Conservation (phyloP, 2,888 invertebrate genomes). For the Stenurella melanura region DNA sequence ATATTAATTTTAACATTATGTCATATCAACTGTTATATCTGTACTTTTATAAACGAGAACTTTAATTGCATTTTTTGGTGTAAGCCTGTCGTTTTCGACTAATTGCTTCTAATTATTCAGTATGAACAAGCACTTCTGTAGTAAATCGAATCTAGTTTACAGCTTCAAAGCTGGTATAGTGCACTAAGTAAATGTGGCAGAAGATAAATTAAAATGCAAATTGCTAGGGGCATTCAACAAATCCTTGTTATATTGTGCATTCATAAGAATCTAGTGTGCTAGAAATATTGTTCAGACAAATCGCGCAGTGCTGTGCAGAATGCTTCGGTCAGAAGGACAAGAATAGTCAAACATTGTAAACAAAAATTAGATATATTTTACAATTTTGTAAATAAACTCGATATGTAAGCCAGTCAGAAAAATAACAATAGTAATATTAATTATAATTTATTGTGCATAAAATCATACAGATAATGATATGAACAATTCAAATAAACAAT, state of each 20-base stretch:
- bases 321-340: neutral
- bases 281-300: neutral
- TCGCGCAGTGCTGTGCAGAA: neutral
- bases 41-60: neutral
- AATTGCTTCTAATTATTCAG: neutral
- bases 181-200: conserved; percentile 4
- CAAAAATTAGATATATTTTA: too few species aligned
- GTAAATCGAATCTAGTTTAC: neutral
- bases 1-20: too few species aligned
- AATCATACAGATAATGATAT: too few species aligned
- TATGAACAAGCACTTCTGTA: neutral
- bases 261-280: conserved; percentile 2
- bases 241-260: conserved; percentile 7
- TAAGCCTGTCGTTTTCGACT: neutral
- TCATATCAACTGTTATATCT: too few species aligned
- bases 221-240: neutral
- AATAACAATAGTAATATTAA: too few species aligned
- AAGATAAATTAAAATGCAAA: conserved; percentile 2
- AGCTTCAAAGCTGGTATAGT: neutral
- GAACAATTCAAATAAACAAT: too few species aligned
- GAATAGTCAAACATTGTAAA: too few species aligned
- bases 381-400: too few species aligned
- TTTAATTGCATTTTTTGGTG: neutral
- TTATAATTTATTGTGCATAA: too few species aligned
- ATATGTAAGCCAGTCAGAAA: too few species aligned